Base-by-base conservation (phyloP, 2,888 invertebrate species). In the Cacoxenus indagator region DNA sequence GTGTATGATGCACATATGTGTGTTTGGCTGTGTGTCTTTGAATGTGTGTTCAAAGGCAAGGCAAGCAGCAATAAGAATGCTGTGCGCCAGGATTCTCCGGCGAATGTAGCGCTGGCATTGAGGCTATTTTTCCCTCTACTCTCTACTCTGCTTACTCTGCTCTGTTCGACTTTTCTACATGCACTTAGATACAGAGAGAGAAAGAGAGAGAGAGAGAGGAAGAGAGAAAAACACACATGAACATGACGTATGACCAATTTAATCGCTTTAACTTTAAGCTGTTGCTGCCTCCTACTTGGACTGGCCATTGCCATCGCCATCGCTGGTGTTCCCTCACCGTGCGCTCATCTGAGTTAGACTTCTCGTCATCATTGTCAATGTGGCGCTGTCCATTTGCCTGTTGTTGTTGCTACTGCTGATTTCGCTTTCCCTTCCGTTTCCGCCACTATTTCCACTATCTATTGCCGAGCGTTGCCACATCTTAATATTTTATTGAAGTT, bases 201-300 rank as follows among this genome's bases (percentile, higher is more conserved):
- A n/a, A n/a, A n/a, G n/a, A n/a, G n/a, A n/a, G n/a, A n/a, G n/a
- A n/a, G n/a, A n/a, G n/a, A n/a, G n/a, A n/a, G n/a, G n/a, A n/a
- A n/a, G n/a, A 43, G n/a, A 43, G n/a, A 43, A 43, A 43, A 43
- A 43, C 43, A 48, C 17, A 19, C 48, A 48, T 48, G 67, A 64
- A 64, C 67, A 14, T 64, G 9, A 54, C 73, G 69, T 70, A 72
- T 73, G 72, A 57, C 67, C 57, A 72, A 75, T 72, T 73, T 67
- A 22, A 71, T 57, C 57, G 57, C 57, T 57, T 57, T 57, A 57
- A 57, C 57, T 57, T 27, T 57, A 57, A 57, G 57, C 57, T 31
- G 31, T 57, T 26, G 57, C 57, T 57, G 14, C 27, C 22, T 26
- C 27, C 26, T 9, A n/a, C n/a, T n/a, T 11, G 26, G 17, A 26